Evolutionary conservation across 37 sponge, comb jelly and placozoan species (phyloP), one percentile per base, ranked within the genome.

Genomic region (Diacarnus erythraeanus): DNA sequence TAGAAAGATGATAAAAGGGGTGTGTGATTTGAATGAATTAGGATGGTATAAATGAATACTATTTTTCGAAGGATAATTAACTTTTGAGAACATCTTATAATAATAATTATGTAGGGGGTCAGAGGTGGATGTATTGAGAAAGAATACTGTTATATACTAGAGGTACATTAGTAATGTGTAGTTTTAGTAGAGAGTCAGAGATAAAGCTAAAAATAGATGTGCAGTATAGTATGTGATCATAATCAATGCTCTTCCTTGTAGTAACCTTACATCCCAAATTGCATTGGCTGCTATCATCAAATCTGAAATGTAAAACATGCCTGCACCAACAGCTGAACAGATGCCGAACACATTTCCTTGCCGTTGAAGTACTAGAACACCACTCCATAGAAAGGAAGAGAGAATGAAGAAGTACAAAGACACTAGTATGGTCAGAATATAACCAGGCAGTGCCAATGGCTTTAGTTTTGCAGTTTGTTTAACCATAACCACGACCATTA

Each of bases 241-340:
- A 10, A 71, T 23, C 41, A 71, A n/a, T 15, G 2, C 26, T 42
- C 71, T 71, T 65, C 66, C 66, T 65, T 65, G 66, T 30, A 65
- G 31, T 65, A 65, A 12, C 17, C 31, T 8, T 18, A 65, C 2
- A 65, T 18, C 41, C 43, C 71, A 71, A 12, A 71, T 27, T 42
- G 42, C 42, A 40, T 43, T 23, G 15, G 71, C 71, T 35, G 42
- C 71, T 42, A 71, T 71, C 2, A 42, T 6, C 41, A 71, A 23
- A 71, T 71, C 71, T 71, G 71, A 71, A 37, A 71, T n/a, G 17
- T 26, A 71, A 40, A 71, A 71, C 33, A 65, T 37, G 41, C 3
- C 41, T 5, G 22, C 71, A 27, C 71, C 71, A 38, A 39, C 43
- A 37, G 26, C 71, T 27, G 43, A 33, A 39, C 71, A 29, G 23